phyloP scores from a whole-genome alignment of 2,888 invertebrate species.

The Andrena bicolor region DNA sequence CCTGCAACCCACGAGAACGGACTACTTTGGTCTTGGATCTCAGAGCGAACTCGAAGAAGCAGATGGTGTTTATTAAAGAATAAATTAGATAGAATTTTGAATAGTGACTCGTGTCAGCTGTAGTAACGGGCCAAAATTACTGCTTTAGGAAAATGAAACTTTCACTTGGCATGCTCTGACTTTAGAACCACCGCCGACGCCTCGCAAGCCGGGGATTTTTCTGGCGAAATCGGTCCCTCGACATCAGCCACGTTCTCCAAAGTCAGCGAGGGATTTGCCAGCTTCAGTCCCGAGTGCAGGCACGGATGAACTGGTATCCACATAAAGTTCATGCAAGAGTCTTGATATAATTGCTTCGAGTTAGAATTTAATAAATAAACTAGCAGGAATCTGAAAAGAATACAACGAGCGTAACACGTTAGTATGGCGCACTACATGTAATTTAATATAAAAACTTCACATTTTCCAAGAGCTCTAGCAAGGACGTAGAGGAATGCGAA shows the following conservation, averaged over 20 bases:
- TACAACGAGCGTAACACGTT: neutral
- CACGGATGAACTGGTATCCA: slow-evolving; percentile 50
- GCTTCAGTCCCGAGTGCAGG: slow-evolving; percentile 37
- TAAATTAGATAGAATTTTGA: neutral
- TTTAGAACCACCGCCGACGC: slow-evolving; percentile 79
- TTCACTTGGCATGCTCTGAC: slow-evolving; percentile 83
- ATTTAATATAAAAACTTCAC: neutral
- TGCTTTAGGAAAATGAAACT: slow-evolving; percentile 79
- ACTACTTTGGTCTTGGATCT: slow-evolving; percentile 84
- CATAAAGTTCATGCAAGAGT: neutral
- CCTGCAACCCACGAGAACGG: slow-evolving; percentile 79
- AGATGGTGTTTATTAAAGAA: slow-evolving; percentile 35
- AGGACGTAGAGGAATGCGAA: slow-evolving; percentile 23
- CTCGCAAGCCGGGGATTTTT: slow-evolving; percentile 72
- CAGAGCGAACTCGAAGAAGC: slow-evolving; percentile 74
- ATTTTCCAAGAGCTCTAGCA: slow-evolving; percentile 38
- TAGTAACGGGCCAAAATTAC: neutral
- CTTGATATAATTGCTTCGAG: neutral
- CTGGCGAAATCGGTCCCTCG: slow-evolving; percentile 65
- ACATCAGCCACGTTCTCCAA: slow-evolving; percentile 30
- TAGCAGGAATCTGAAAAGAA: neutral
- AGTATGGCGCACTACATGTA: neutral
- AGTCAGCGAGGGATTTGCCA: neutral
- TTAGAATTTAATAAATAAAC: neutral
- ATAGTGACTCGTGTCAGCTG: neutral